Evolutionary conservation across 2,113 vertebrate genomes (phyloP).

Genomic region (Galemys pyrenaicus): DNA sequence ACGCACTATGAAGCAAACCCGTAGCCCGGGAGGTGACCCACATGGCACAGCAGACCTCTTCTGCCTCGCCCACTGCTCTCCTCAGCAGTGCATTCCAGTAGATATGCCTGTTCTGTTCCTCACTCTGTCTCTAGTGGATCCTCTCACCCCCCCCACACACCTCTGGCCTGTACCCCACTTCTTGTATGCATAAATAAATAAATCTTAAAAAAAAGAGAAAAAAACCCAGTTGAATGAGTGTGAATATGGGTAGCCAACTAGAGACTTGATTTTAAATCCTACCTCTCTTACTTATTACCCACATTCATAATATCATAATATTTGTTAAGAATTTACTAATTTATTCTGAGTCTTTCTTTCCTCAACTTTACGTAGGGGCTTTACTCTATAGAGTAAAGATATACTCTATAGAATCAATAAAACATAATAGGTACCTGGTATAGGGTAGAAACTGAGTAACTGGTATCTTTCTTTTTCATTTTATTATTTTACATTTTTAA

Average conservation of each 20-base stretch:
- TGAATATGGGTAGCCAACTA: not conserved
- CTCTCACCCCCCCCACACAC: no score
- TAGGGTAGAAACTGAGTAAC: not conserved
- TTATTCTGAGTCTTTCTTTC: not conserved
- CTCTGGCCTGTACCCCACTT: no score
- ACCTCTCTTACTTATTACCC: not conserved
- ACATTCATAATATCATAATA: not conserved
- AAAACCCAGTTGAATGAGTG: not conserved
- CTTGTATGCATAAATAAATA: no score
- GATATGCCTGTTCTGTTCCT: no score
- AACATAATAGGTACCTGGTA: not conserved
- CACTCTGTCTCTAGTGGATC: no score
- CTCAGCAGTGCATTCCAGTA: no score
- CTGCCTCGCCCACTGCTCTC: no score
- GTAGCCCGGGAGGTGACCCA: no score
- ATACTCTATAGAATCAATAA: not conserved
- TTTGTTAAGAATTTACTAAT: conserved; percentile 28
- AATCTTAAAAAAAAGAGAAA: not conserved
- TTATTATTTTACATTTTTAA: not conserved
- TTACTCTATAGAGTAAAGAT: not conserved
- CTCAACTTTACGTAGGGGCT: not conserved
- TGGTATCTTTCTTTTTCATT: not conserved
- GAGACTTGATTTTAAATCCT: not conserved
- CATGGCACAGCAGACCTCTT: no score
- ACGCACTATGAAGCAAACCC: no score